Evolutionary conservation across 1,140 invertebrate genomes (phyloP).

Genomic region (Harlomillsia oculata): DNA sequence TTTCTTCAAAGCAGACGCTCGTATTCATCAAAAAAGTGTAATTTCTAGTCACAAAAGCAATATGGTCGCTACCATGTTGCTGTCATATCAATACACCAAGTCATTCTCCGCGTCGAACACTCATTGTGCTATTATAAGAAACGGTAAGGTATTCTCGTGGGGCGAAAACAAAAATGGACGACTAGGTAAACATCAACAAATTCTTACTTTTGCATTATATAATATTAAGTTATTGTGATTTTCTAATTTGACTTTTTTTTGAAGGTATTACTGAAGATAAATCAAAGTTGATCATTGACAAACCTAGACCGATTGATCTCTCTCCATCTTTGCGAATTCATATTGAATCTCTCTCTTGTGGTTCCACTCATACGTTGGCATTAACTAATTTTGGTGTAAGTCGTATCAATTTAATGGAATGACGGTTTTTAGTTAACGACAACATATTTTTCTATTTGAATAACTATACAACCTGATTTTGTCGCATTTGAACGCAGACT

Average conservation of each 20-base stretch:
- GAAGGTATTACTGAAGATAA: conserved; percentile 21
- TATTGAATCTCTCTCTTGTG: conserved; percentile 29
- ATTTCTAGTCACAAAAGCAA: conserved; percentile 13
- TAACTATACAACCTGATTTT: neutral
- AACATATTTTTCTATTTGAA: neutral
- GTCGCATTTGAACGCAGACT: conserved; percentile 17
- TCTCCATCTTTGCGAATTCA: conserved; percentile 16
- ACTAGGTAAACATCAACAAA: conserved; percentile 21
- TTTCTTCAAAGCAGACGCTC: conserved; percentile 20
- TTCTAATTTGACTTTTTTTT: neutral
- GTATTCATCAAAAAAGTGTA: conserved; percentile 12
- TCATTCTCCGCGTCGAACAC: conserved; percentile 16
- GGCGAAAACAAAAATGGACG: conserved; percentile 29
- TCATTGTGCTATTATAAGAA: conserved; percentile 27
- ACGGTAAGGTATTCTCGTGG: conserved; percentile 31
- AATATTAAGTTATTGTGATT: neutral
- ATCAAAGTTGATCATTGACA: conserved; percentile 11
- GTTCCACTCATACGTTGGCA: conserved; percentile 26
- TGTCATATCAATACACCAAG: conserved; percentile 5
- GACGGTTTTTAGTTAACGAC: neutral
- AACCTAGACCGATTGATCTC: conserved; percentile 18
- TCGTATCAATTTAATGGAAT: neutral
- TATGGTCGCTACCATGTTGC: conserved; percentile 19
- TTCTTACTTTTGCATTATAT: neutral
- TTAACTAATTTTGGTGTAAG: conserved; percentile 29